Evolutionary conservation across 2,888 invertebrate genomes (phyloP), one percentile per base, ranked within the genome.

Genomic region (Quadroppia sp.): DNA sequence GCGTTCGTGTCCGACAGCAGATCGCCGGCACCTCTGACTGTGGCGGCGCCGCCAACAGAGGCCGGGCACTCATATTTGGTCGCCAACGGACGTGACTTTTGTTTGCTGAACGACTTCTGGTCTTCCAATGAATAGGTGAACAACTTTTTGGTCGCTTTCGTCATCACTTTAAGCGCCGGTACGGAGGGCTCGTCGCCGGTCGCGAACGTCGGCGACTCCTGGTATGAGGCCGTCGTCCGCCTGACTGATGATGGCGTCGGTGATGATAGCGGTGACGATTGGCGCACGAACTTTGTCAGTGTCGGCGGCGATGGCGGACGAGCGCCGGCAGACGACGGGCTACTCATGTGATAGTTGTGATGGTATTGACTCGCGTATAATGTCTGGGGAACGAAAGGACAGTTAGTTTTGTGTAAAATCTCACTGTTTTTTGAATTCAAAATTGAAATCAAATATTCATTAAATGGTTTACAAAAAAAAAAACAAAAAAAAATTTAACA

Each of bases 301-400:
- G 15, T 1, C 28, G 30, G 56, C 2, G 23, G 53, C 28, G 15
- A 9, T 56, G 30, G 56, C 2, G 23, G 53, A 23, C 4, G 20
- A 23, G 53, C 9, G 23, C 20, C 25, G 53, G 23, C 13, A 28
- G 28, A 28, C 9, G 23, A 2, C 25, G 53, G 23, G 2, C 28
- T 4, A 28, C 25, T 36, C 36, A 36, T 30, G 36, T 56, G 56
- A 28, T 56, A 56, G 30, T 56, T 56, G 30, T 56, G 56, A 17
- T 56, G 56, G 13, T 28, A 25, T 56, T 56, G 56, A 56, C 56
- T 56, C 13, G 28, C 56, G 56, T 56, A 28, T 56, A 23, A 56
- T 56, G 56, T 13, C 56, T 56, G 20, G 1, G 28, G 13, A 28
- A 13, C 15, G 1, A 6, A 13, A 30, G 28, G 13, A 48, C 7